These are phyloP conservation scores for Proteles cristata DNA, from an alignment of 2,113 vertebrate genomes.

Conservation along the genomic window DNA sequence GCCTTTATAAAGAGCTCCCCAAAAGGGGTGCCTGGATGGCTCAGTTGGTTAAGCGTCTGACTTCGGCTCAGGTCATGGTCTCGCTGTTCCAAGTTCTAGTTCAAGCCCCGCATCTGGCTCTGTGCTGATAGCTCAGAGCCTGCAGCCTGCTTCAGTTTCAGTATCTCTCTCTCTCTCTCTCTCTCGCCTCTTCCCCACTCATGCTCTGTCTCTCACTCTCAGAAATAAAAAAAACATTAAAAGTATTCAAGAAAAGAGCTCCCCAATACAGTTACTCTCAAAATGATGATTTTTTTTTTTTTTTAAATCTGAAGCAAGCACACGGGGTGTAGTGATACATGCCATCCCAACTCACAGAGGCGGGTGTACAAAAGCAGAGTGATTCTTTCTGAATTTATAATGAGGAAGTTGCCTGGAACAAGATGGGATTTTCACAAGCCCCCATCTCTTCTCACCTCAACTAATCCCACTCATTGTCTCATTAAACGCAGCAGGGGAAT, in stretches of 20 bases:
- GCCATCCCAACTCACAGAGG: not conserved
- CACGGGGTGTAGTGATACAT: not conserved
- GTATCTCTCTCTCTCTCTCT: too few relatives aligned
- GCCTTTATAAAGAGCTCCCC: not conserved
- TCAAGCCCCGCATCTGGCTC: too few relatives aligned
- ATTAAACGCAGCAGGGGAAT: rapidly evolving
- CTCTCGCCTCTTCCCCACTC: too few relatives aligned
- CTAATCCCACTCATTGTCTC: too few relatives aligned
- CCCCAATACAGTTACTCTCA: not conserved
- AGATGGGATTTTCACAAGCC: rapidly evolving
- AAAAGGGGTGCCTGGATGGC: not conserved
- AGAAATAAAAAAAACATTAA: too few relatives aligned
- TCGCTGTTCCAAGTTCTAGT: too few relatives aligned
- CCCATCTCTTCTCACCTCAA: too few relatives aligned
- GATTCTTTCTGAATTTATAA: not conserved
- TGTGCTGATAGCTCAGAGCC: too few relatives aligned
- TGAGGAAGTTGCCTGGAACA: not conserved
- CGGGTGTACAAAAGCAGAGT: not conserved
- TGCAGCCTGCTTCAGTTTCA: too few relatives aligned
- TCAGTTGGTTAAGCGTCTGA: too few relatives aligned
- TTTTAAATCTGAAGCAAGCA: not conserved
- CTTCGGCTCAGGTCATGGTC: too few relatives aligned
- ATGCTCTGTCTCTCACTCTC: too few relatives aligned
- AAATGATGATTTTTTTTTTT: not conserved
- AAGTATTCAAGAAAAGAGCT: not conserved